Evolutionary conservation across 2,113 vertebrate species (phyloP).

Genomic region (Eidolon helvum): DNA sequence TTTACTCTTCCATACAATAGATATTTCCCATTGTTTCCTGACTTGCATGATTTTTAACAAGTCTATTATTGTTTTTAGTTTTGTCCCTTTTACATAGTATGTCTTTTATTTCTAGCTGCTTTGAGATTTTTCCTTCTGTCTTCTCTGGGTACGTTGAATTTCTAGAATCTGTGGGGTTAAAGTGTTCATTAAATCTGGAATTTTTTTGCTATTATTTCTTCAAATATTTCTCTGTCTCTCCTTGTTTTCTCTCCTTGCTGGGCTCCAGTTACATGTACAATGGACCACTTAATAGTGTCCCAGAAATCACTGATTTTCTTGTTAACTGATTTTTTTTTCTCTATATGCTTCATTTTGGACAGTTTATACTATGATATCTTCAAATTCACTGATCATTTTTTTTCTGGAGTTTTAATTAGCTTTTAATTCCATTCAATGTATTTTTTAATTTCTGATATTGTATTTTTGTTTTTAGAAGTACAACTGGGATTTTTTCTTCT

Average conservation of each 20-base stretch:
- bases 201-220: neutral
- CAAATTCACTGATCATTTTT: neutral
- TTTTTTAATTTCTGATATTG: neutral
- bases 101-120: too few species aligned
- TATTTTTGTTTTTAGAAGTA: neutral
- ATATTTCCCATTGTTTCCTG: neutral
- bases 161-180: neutral
- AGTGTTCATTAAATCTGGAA: neutral
- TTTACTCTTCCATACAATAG: neutral
- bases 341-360: neutral
- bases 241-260: neutral
- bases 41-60: neutral
- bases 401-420: neutral
- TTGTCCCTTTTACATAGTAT: neutral
- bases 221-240: neutral
- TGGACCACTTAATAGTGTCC: neutral
- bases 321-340: neutral
- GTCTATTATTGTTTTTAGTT: neutral
- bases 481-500: neutral
- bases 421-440: neutral
- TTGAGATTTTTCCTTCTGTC: slow-evolving; percentile 12
- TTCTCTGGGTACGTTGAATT: neutral
- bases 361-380: neutral
- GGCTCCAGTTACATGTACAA: neutral
- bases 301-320: neutral